These are phyloP conservation scores for Diogma glabrata DNA, from an alignment of 2,888 invertebrate genomes.

Conservation along the genomic window DNA sequence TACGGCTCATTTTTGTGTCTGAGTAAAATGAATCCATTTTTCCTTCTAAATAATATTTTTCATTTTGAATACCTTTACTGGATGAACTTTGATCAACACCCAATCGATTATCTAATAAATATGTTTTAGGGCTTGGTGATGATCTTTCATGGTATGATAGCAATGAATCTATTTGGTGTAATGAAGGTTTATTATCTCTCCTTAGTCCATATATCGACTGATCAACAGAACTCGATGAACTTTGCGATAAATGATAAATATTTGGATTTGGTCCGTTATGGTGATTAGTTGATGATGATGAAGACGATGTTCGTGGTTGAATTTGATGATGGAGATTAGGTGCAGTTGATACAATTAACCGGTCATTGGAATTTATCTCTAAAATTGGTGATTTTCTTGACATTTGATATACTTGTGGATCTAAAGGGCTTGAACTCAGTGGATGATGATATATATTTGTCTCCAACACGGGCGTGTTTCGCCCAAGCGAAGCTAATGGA, in stretches of 20 bases:
- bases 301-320: constrained; percentile 11
- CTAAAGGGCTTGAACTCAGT: constrained; percentile 36
- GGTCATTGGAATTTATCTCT: constrained; percentile 17
- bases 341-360: constrained; percentile 5
- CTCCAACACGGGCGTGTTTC: constrained; percentile 36
- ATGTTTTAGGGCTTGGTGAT: constrained; percentile 1
- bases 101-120: constrained; percentile 7
- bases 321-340: constrained; percentile 3
- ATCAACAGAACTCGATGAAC: constrained; percentile 29
- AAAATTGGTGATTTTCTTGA: constrained; percentile 35
- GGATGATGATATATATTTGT: constrained; percentile 36
- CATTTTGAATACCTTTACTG: constrained; percentile 18
- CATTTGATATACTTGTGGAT: constrained; percentile 38
- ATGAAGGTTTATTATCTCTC: constrained; percentile 16
- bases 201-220: constrained; percentile 19
- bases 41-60: constrained; percentile 33
- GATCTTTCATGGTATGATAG: constrained; percentile 25
- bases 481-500: constrained; percentile 47
- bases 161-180: constrained; percentile 26
- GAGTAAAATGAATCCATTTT: constrained; percentile 35
- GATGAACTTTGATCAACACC: constrained; percentile 22
- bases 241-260: constrained; percentile 27
- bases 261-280: constrained; percentile 15
- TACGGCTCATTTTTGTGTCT: constrained; percentile 21
- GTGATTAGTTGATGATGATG: constrained; percentile 26